Evolutionary conservation across 92 coral and sea anemone genomes (phyloP).

Genomic region (Phenganax subtilis): DNA sequence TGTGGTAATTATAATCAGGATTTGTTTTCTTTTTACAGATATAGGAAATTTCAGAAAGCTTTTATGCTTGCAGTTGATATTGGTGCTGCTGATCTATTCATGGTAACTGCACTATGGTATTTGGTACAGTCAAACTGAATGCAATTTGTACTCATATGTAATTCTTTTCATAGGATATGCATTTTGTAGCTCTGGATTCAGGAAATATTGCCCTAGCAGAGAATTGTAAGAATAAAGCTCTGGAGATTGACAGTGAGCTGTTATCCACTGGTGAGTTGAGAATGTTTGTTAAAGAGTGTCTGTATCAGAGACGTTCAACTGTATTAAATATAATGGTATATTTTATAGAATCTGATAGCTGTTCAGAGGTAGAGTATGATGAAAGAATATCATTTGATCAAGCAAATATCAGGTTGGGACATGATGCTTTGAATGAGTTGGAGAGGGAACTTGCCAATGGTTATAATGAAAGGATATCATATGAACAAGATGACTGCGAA

Average conservation of each 20-base stretch:
- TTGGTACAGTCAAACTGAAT: neutral
- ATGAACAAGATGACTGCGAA: too few relatives aligned
- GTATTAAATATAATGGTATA: neutral
- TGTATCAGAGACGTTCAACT: neutral
- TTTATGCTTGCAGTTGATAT: constrained; percentile 94
- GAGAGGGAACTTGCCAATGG: neutral
- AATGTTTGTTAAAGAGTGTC: neutral
- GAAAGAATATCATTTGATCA: constrained; percentile 15
- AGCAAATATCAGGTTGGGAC: neutral
- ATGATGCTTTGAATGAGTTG: neutral
- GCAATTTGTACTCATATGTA: neutral
- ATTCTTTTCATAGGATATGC: constrained; percentile 67
- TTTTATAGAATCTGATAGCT: constrained; percentile 68
- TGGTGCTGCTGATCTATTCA: constrained; percentile 89
- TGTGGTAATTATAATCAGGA: neutral
- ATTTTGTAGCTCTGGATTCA: constrained; percentile 77
- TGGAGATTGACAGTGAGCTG: constrained; percentile 84
- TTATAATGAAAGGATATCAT: neutral
- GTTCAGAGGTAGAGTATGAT: constrained; percentile 66
- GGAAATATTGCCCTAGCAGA: constrained; percentile 81
- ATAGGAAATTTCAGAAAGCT: constrained; percentile 93
- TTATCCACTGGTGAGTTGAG: constrained; percentile 68
- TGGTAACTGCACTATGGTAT: constrained; percentile 56
- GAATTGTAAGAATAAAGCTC: constrained; percentile 85
- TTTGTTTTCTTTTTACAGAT: constrained; percentile 38